phyloP scores from a whole-genome alignment of 2,797 vertebrate genomes.

The Sebastes alutus region DNA sequence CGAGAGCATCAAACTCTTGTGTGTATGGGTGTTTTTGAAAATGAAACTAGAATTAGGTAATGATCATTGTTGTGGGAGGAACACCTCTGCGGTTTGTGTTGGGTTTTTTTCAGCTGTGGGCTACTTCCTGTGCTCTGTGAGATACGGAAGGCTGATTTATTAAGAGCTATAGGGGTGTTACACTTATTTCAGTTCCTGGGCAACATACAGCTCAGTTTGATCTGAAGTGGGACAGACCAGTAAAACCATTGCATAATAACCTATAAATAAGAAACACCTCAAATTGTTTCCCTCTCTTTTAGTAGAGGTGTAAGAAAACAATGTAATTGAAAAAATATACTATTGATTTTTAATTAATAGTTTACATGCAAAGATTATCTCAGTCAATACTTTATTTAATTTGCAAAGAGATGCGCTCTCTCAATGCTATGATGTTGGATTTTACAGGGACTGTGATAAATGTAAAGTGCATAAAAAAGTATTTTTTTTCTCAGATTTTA shows the following conservation, averaged over 20 bases:
- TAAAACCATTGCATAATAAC: not conserved
- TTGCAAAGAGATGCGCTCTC: no score
- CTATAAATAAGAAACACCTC: not conserved
- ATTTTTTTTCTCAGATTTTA: no score
- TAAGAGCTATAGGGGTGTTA: not conserved
- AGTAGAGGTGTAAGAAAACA: no score
- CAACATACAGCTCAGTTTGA: not conserved
- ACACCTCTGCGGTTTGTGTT: not conserved
- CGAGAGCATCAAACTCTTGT: not conserved
- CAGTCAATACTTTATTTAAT: no score
- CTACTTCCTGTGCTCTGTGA: slow-evolving; percentile 61
- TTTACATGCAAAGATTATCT: no score
- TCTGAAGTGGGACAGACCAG: not conserved
- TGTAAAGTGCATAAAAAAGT: no score
- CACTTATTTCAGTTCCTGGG: not conserved
- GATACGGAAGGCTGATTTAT: slow-evolving; percentile 24
- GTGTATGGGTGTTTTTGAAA: not conserved
- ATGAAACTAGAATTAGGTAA: not conserved
- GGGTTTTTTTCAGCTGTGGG: slow-evolving; percentile 2
- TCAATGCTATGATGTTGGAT: no score
- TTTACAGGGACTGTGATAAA: no score
- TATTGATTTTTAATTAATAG: no score
- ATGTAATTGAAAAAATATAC: no score
- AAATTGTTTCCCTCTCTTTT: no score
- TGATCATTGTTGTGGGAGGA: not conserved